Evolutionary conservation across 2,888 invertebrate species (phyloP).

Genomic region (Anodontia alba): DNA sequence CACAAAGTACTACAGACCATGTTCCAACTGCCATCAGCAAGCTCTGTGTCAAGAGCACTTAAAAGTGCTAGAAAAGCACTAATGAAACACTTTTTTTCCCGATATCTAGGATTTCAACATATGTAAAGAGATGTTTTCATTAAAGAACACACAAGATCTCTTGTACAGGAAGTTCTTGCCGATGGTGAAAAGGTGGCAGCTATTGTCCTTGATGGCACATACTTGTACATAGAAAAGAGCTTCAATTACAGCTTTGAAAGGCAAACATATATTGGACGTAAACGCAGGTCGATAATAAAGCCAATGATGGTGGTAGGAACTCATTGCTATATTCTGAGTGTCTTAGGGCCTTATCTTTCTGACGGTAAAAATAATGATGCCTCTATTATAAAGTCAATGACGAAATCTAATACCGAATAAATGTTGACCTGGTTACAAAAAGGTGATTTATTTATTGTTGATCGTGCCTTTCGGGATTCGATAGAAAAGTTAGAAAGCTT

Average conservation of each 20-base stretch:
- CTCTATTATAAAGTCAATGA: not conserved
- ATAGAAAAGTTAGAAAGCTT: not conserved
- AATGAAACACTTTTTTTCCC: not conserved
- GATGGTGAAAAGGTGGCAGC: not conserved
- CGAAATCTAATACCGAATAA: not conserved
- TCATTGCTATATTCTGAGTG: not conserved
- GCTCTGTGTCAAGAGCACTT: not conserved
- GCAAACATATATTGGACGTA: conserved; percentile 2
- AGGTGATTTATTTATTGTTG: not conserved
- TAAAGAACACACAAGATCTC: not conserved
- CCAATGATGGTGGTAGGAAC: not conserved
- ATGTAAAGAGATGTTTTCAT: not conserved
- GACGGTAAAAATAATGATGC: not conserved
- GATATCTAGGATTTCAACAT: not conserved
- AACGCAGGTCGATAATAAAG: not conserved
- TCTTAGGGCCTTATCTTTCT: not conserved
- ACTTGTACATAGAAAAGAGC: conserved; percentile 20
- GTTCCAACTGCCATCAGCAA: not conserved
- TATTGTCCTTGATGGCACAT: not conserved
- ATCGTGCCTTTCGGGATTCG: not conserved
- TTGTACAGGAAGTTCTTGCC: not conserved
- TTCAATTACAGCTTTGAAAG: conserved; percentile 14
- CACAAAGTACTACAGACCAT: not conserved
- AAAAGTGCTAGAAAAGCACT: not conserved
- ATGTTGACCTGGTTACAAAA: not conserved